These are phyloP conservation scores for Aix galericulata DNA, from an alignment of 2,113 vertebrate species.

Conservation along the genomic window DNA sequence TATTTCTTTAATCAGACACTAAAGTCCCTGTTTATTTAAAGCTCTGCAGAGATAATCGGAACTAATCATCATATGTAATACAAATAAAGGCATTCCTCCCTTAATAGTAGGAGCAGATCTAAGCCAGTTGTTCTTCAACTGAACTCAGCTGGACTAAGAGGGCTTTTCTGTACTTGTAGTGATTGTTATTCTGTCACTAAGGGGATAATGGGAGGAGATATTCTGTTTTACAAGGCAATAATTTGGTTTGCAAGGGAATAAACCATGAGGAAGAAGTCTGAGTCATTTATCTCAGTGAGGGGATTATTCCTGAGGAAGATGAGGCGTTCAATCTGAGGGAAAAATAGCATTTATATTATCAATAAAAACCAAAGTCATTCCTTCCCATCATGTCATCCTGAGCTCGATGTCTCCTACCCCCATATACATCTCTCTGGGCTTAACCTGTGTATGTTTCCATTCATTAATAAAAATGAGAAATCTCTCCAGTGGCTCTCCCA, in stretches of 20 bases:
- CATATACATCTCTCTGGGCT: neutral
- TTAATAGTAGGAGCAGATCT: slow-evolving; percentile 34
- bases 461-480: neutral
- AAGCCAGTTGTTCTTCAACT: slow-evolving; percentile 50
- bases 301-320: slow-evolving; percentile 57
- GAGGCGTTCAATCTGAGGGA: slow-evolving; percentile 29
- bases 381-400: neutral
- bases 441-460: neutral
- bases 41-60: slow-evolving; percentile 41
- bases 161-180: slow-evolving; percentile 1
- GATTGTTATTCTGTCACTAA: slow-evolving; percentile 31
- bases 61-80: slow-evolving; percentile 49
- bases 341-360: neutral
- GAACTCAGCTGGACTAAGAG: slow-evolving; percentile 37
- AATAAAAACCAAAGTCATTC: neutral
- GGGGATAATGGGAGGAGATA: slow-evolving; percentile 54
- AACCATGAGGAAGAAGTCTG: slow-evolving; percentile 11
- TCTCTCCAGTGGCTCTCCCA: neutral
- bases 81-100: slow-evolving; percentile 58
- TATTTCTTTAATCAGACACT: slow-evolving; percentile 53
- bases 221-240: slow-evolving; percentile 70
- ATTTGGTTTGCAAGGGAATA: slow-evolving; percentile 66
- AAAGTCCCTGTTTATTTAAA: slow-evolving; percentile 59
- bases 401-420: neutral
- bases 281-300: slow-evolving; percentile 48